Evolutionary conservation across 2,797 vertebrate species (phyloP), one percentile per base, ranked within the genome.

Genomic region (Hydrolagus colliei): DNA sequence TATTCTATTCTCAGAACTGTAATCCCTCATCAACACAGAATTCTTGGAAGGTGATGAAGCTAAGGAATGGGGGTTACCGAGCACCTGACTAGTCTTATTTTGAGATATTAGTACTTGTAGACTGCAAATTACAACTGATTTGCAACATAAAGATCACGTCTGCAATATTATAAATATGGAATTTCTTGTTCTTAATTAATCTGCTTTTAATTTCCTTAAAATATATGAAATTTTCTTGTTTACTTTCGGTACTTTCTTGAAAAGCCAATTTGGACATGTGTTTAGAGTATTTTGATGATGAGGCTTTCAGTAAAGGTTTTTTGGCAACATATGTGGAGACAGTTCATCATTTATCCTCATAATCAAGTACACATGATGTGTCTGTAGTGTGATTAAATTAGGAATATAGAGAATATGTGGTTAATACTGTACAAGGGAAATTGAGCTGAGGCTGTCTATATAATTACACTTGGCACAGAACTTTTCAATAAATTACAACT

Each of bases 401-500:
- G 72, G 22, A 27, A 73, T 7, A 73, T 73, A 73, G 27, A 22
- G 52, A 76, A 35, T 76, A 76, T 41, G 20, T 76, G 74, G 27
- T 73, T 73, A 73, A 76, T 52, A 20, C 12, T 16, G 16, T 76
- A 10, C 73, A 35, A 76, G 16, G 41, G 35, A 76, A 76, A 35
- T 18, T 41, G 32, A 9, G 35, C 41, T 41, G 16, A 9, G 41
- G 52, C 9, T 76, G 13, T 76, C 32, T 76, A 11, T 9, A 76
- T 52, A 76, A 76, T 20, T 76, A 52, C 32, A 76, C 74, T 76
- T 76, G 16, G 14, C 20, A 52, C 74, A 76, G 14, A 75, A 76
- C 8, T 52, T 59, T 76, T 76, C 41, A 76, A 76, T 76, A 59
- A 76, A 76, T 59, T 18, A 75, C 8, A 20, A 18, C 41, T 52